These are phyloP conservation scores for Uropetala carovei DNA, from an alignment of 2,888 invertebrate genomes.

Conservation along the genomic window DNA sequence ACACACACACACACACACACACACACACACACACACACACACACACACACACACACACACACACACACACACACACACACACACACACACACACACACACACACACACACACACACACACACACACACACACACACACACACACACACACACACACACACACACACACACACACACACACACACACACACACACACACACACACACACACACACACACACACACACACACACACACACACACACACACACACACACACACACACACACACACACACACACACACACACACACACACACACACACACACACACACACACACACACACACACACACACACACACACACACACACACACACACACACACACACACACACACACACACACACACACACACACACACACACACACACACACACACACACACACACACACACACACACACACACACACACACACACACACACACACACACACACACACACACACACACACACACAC, in stretches of 20 bases:
- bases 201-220: conserved; percentile 1
- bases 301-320: conserved; percentile 1
- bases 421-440: conserved; percentile 1
- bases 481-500: conserved; percentile 1
- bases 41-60: conserved; percentile 1
- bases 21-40: conserved; percentile 1
- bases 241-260: conserved; percentile 1
- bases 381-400: conserved; percentile 1
- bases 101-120: conserved; percentile 1
- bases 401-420: conserved; percentile 1
- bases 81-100: conserved; percentile 1
- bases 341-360: conserved; percentile 1
- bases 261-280: conserved; percentile 1
- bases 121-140: conserved; percentile 1
- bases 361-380: conserved; percentile 1
- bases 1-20: conserved; percentile 1
- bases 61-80: conserved; percentile 1
- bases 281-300: conserved; percentile 1
- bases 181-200: conserved; percentile 1
- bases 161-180: conserved; percentile 1
- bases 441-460: conserved; percentile 1
- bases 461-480: conserved; percentile 1
- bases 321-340: conserved; percentile 1
- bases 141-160: conserved; percentile 1
- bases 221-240: conserved; percentile 1